Conservation (phyloP, 2,888 invertebrate species). For the Synanthedon tipuliformis region DNA sequence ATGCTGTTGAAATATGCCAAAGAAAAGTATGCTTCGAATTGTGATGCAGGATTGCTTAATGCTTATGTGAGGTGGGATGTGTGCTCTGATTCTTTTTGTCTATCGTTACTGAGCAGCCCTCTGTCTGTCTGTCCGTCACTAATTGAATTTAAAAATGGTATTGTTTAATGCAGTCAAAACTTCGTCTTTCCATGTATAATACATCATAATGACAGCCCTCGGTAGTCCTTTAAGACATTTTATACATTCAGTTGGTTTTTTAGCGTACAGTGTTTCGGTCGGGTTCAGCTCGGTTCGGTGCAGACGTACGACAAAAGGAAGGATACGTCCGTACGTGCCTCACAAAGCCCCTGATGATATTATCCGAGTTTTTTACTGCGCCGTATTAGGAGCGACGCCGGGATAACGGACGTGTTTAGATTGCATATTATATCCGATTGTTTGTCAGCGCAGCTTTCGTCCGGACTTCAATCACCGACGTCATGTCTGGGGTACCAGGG, state of each 20-base stretch:
- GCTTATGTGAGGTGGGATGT: no score
- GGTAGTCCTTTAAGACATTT: neutral
- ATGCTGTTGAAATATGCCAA: no score
- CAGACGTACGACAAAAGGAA: constrained; percentile 44
- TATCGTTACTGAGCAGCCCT: no score
- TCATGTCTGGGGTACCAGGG: neutral
- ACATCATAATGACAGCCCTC: neutral
- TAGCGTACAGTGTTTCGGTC: neutral
- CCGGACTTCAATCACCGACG: constrained; percentile 5
- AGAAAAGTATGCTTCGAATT: no score
- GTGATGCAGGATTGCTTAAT: no score
- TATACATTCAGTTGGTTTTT: neutral
- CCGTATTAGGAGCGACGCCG: constrained; percentile 44
- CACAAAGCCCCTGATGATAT: constrained; percentile 55
- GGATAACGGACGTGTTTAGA: constrained; percentile 24
- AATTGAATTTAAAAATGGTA: no score
- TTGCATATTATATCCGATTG: constrained; percentile 15
- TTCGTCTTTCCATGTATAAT: neutral
- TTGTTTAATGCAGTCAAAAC: no score
- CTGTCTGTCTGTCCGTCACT: no score
- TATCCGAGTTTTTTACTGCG: constrained; percentile 25
- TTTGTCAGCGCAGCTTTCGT: constrained; percentile 4
- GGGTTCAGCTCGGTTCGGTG: constrained; percentile 6
- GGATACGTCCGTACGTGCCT: constrained; percentile 55
- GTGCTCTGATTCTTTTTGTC: no score